These are phyloP conservation scores for Campopleginae sp. DNA, from an alignment of 2,888 invertebrate genomes.

Conservation along the genomic window DNA sequence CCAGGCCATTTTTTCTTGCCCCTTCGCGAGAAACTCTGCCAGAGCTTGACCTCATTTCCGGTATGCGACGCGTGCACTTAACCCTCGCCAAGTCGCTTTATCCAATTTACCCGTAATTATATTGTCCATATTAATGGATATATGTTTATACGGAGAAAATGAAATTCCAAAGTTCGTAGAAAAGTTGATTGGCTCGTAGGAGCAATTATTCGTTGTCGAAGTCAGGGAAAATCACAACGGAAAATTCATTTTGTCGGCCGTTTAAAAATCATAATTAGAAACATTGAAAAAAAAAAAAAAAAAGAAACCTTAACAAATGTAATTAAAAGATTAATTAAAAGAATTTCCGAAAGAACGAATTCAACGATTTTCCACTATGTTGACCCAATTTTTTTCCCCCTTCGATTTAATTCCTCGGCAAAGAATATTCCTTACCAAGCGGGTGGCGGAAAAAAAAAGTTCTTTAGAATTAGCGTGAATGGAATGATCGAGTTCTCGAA, in stretches of 20 bases:
- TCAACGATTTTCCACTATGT: background rate
- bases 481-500: constrained; percentile 21
- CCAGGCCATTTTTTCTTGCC: constrained; percentile 54
- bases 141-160: background rate
- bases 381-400: background rate
- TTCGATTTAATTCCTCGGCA: background rate
- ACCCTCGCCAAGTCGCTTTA: constrained; percentile 37
- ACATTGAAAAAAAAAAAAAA: too few species aligned
- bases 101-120: constrained; percentile 13
- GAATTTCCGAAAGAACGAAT: background rate
- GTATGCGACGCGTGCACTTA: constrained; percentile 40
- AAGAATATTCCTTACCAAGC: background rate
- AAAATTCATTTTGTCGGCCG: background rate
- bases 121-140: background rate
- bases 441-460: background rate
- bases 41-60: constrained; percentile 50
- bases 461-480: constrained; percentile 9
- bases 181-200: background rate
- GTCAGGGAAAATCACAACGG: background rate
- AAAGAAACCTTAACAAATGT: background rate
- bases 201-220: background rate
- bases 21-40: constrained; percentile 8
- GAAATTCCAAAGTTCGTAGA: constrained; percentile 5
- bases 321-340: constrained; percentile 1
- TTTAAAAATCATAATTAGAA: background rate